Evolutionary conservation across 2,113 vertebrate species (phyloP).

Genomic region (Callipepla californica): DNA sequence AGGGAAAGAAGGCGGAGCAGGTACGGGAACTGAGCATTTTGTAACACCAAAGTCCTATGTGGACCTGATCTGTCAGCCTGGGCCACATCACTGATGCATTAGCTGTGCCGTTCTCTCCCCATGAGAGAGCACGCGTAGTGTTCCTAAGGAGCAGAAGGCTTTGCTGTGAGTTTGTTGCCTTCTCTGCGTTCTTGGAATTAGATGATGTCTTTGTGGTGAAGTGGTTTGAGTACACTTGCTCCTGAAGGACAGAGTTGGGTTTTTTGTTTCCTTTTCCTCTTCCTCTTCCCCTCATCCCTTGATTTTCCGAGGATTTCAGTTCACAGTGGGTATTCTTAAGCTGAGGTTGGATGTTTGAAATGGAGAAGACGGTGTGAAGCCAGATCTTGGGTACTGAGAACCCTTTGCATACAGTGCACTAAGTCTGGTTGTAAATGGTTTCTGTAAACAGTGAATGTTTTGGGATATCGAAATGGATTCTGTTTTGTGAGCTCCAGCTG

Average conservation of each 20-base stretch:
- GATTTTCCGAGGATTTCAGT: background rate
- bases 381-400: background rate
- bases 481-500: background rate
- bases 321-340: background rate
- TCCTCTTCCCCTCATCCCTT: too few relatives aligned
- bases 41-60: background rate
- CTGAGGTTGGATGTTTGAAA: background rate
- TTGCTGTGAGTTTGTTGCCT: background rate
- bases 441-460: background rate
- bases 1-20: slow-evolving; percentile 95
- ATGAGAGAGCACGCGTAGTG: fast-evolving
- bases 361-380: background rate
- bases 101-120: background rate
- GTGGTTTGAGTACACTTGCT: background rate
- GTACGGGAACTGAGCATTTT: slow-evolving; percentile 56
- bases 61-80: background rate
- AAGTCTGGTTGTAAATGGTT: background rate
- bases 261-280: background rate
- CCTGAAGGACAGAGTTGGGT: background rate
- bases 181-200: background rate
- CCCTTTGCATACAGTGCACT: background rate
- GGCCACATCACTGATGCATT: background rate
- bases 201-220: background rate
- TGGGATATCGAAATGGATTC: too few relatives aligned
- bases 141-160: background rate